A percentile compares a stretch with the other conserved stretches of the same genome.
Evolutionary conservation across 2,797 vertebrate species (phyloP).

Genomic region (Peromyscus eremicus): DNA sequence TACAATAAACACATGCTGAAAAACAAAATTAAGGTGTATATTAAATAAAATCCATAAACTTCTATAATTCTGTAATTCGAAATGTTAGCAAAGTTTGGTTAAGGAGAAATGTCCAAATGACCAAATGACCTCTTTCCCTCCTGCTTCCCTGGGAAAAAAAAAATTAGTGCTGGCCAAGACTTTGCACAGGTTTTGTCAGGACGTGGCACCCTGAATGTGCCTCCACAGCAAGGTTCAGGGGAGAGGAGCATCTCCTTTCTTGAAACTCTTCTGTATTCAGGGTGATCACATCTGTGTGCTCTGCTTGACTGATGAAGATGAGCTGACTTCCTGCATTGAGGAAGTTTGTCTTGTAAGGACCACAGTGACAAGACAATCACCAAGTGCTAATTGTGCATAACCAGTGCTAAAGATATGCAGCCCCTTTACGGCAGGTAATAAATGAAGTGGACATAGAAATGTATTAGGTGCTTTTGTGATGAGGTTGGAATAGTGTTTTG

Average conservation of each 20-base stretch:
- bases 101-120: neutral
- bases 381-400: constrained; percentile 95
- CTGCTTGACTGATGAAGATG: constrained; percentile 93
- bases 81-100: constrained; percentile 1
- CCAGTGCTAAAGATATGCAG: constrained; percentile 90
- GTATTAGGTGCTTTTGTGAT: constrained; percentile 88
- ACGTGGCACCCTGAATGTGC: neutral
- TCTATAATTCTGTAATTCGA: neutral
- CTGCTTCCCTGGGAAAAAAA: neutral
- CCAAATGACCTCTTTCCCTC: neutral
- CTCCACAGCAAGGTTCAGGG: neutral
- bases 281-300: constrained; percentile 88
- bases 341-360: constrained; percentile 92
- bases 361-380: constrained; percentile 95
- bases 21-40: neutral
- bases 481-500: constrained; percentile 83
- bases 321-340: constrained; percentile 94
- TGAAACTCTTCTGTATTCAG: constrained; percentile 89
- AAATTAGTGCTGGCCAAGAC: neutral
- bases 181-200: neutral
- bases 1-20: neutral
- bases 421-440: constrained; percentile 87
- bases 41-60: constrained; percentile 24
- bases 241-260: constrained; percentile 85
- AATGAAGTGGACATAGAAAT: constrained; percentile 89